Base-by-base conservation (phyloP, 2,888 invertebrate genomes). In the Danaus chrysippus region DNA sequence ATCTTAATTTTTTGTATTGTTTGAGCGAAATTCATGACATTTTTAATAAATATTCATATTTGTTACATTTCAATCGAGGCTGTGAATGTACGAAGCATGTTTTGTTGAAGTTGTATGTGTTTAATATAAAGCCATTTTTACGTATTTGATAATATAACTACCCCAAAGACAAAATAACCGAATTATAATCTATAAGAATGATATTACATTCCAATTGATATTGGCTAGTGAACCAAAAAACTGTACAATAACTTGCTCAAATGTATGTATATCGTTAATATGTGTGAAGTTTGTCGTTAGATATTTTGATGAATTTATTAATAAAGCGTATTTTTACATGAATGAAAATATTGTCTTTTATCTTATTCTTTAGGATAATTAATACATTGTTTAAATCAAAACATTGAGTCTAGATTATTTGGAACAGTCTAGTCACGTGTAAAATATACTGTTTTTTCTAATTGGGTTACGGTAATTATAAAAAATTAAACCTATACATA, bases 21-120 rank as follows among this genome's bases (percentile, higher is more conserved):
- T 72, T 73, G 81, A 83, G 83, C 78, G 74, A 70, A 76, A 71
- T 73, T 82, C 83, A 83, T 84, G 83, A 84, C 84, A 82, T 74
- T 59, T 55, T 72, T 46, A 58, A 52, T 17, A n/a, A 46, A 34
- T 34, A 52, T 8, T 12, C 8, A 58, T 23, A 10, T 55, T 15
- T 42, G 11, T 53, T 34, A 19, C 9, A 49, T 58, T 43, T 17
- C 63, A 66, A 73, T 70, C 65, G 70, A 71, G 84, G 84, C 84
- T 84, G 83, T 84, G 83, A 82, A 74, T 67, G 73, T 49, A 17
- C 2, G 11, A 17, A 5, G 3, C 11, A 3, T 46, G 46, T 17
- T 17, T 10, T 15, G 15, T 49, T 15, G 0, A 49, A 12, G 5
- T 34, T 34, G 23, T 34, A 34, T 34, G 23, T 34, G 23, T 34